A percentile compares a stretch with the other conserved stretches of the same genome.
Conservation (phyloP, 1,140 invertebrate genomes). For the Antheraea pernyi region DNA sequence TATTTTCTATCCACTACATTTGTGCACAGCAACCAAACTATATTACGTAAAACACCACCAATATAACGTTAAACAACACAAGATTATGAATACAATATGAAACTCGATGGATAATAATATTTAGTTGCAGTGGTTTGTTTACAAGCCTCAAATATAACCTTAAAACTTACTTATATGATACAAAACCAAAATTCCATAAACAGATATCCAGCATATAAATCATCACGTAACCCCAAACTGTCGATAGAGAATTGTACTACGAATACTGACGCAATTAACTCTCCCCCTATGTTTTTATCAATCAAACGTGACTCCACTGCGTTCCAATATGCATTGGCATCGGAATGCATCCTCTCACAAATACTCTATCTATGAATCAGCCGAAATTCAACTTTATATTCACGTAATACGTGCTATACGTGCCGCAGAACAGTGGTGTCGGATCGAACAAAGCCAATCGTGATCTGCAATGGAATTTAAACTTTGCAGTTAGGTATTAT, state of each 20-base stretch:
- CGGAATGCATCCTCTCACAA: not conserved
- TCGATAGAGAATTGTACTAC: not conserved
- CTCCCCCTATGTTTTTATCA: not conserved
- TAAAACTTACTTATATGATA: too few relatives aligned
- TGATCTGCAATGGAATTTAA: not conserved
- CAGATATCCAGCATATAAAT: not conserved
- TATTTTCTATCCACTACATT: too few relatives aligned
- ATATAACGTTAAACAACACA: too few relatives aligned
- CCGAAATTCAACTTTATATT: not conserved
- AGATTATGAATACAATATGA: too few relatives aligned
- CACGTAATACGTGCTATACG: not conserved
- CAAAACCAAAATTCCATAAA: not conserved
- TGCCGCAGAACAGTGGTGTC: not conserved
- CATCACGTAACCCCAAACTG: not conserved
- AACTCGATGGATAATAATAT: too few relatives aligned
- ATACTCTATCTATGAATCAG: not conserved
- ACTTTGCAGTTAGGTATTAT: not conserved
- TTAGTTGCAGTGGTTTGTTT: too few relatives aligned
- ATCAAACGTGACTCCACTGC: not conserved
- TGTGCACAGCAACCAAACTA: too few relatives aligned
- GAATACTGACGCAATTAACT: not conserved
- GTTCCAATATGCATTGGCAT: not conserved
- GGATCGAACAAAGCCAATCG: not conserved
- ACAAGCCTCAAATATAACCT: too few relatives aligned
- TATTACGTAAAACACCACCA: too few relatives aligned